Evolutionary conservation across 2,797 vertebrate species (phyloP).

Genomic region (Pangasius mekongensis): DNA sequence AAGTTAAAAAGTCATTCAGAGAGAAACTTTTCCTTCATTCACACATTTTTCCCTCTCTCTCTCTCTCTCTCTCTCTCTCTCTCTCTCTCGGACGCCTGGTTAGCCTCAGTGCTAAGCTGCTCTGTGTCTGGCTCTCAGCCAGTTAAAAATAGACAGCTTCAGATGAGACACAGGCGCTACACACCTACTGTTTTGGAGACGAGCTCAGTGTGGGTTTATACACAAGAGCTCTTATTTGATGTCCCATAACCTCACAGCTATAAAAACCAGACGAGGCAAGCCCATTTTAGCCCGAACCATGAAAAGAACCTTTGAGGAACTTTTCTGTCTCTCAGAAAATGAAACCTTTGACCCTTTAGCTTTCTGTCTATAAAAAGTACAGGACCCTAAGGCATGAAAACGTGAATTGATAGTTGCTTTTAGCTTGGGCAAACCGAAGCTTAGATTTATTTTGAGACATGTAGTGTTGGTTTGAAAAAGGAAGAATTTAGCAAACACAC

Average conservation of each 20-base stretch:
- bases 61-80: background rate
- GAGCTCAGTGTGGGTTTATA: constrained; percentile 32
- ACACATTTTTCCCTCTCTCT: background rate
- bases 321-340: constrained; percentile 20
- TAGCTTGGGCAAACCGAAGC: background rate
- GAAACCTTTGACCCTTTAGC: constrained; percentile 30
- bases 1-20: constrained; percentile 34
- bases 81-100: constrained; percentile 12
- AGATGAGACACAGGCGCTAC: constrained; percentile 29
- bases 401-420: constrained; percentile 21
- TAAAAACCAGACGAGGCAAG: constrained; percentile 30
- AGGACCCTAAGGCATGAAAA: constrained; percentile 11
- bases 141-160: constrained; percentile 36
- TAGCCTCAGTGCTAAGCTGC: constrained; percentile 49
- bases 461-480: background rate
- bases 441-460: constrained; percentile 8
- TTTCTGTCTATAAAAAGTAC: constrained; percentile 26
- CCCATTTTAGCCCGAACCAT: constrained; percentile 23
- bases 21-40: constrained; percentile 29
- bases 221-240: constrained; percentile 36
- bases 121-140: constrained; percentile 39
- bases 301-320: constrained; percentile 32
- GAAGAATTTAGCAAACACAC: background rate
- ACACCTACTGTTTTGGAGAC: constrained; percentile 56
- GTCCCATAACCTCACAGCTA: constrained; percentile 33